Percentiles rank a stretch among this genome's conserved stretches.
Evolutionary conservation across 2,888 invertebrate species (phyloP).

Genomic region (Electrophaes corylata): DNA sequence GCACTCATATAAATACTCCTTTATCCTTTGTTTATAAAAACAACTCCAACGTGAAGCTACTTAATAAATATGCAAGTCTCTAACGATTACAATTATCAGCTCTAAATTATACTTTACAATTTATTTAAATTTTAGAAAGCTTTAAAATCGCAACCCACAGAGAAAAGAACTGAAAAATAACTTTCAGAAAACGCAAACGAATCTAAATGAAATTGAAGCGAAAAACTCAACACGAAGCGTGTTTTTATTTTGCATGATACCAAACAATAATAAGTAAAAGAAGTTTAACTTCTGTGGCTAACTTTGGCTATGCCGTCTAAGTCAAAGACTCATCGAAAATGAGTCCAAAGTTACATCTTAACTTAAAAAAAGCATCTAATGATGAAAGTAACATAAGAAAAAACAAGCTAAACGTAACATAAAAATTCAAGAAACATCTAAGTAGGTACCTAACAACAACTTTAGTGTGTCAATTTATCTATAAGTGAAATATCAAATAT

Average conservation of each 20-base stretch:
- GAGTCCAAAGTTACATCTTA: slow-evolving; percentile 66
- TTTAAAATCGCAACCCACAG: slow-evolving; percentile 60
- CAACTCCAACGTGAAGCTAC: slow-evolving; percentile 66
- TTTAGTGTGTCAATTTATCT: slow-evolving; percentile 78
- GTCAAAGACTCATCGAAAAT: slow-evolving; percentile 55
- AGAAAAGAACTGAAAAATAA: slow-evolving; percentile 34
- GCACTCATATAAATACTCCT: slow-evolving; percentile 72
- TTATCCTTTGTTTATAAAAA: slow-evolving; percentile 74
- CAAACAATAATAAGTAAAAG: slow-evolving; percentile 56
- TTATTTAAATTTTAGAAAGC: slow-evolving; percentile 50
- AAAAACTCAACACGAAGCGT: slow-evolving; percentile 41
- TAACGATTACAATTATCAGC: slow-evolving; percentile 70
- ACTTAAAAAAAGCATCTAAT: slow-evolving; percentile 78
- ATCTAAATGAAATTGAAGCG: slow-evolving; percentile 42
- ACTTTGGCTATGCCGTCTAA: slow-evolving; percentile 82
- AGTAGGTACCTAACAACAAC: slow-evolving; percentile 66
- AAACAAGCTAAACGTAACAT: slow-evolving; percentile 55
- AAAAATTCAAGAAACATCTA: slow-evolving; percentile 58
- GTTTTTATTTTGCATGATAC: slow-evolving; percentile 41
- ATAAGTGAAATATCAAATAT: slow-evolving; percentile 84
- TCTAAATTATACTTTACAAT: slow-evolving; percentile 72
- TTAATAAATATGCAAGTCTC: slow-evolving; percentile 74
- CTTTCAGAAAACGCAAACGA: slow-evolving; percentile 39
- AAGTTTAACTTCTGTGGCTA: slow-evolving; percentile 77
- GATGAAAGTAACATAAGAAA: slow-evolving; percentile 55